These are phyloP conservation scores for Helogale parvula DNA, from an alignment of 2,113 vertebrate genomes.

Conservation along the genomic window DNA sequence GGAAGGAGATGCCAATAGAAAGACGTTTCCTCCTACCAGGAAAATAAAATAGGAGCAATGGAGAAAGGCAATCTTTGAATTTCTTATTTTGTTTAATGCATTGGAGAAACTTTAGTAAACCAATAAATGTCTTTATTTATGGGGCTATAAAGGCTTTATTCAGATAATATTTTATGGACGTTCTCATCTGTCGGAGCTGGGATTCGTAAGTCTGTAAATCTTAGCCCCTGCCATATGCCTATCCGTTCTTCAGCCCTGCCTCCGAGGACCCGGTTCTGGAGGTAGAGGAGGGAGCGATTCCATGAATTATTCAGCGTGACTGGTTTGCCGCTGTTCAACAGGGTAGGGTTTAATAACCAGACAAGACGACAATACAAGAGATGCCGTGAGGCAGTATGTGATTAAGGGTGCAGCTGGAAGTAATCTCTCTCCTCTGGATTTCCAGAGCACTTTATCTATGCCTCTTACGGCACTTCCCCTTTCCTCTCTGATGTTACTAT, in stretches of 20 bases:
- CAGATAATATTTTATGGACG: not conserved
- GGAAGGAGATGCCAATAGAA: not conserved
- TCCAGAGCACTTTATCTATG: not conserved
- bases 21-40: not conserved
- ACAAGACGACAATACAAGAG: not conserved
- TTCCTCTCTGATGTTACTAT: not conserved
- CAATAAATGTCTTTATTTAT: not conserved
- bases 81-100: not conserved
- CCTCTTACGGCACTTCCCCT: not conserved
- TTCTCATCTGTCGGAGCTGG: not conserved
- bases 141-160: not conserved
- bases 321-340: not conserved
- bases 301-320: not conserved
- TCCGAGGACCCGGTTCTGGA: not conserved
- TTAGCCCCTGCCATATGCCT: not conserved
- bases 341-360: not conserved
- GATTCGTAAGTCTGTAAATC: not conserved
- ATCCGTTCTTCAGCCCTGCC: not conserved
- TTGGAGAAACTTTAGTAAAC: not conserved
- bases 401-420: slow-evolving; percentile 37
- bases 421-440: not conserved
- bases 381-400: not conserved
- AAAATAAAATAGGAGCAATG: no score
- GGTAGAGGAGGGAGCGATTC: not conserved
- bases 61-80: not conserved